Evolutionary conservation across 2,888 invertebrate species (phyloP).

Genomic region (Melolontha melolontha): DNA sequence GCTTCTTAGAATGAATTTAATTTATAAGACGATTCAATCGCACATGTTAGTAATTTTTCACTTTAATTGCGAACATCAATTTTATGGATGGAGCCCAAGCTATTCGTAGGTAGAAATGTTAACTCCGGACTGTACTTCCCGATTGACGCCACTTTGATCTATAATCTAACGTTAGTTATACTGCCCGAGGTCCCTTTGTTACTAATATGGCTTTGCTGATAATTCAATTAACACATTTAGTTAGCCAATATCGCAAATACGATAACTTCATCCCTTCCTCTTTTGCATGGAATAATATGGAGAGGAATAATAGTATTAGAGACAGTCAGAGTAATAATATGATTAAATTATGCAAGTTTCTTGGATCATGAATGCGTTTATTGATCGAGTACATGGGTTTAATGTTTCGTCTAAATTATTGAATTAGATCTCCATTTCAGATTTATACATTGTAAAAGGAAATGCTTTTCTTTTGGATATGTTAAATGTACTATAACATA

Average conservation of each 20-base stretch:
- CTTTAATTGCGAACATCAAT: conserved; percentile 8
- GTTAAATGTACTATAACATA: too few species aligned
- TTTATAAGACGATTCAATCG: too few species aligned
- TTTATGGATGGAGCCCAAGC: not conserved
- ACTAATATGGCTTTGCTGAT: conserved; percentile 20
- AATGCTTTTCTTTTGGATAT: too few species aligned
- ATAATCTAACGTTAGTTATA: conserved; percentile 4
- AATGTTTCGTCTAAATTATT: too few species aligned
- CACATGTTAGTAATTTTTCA: not conserved
- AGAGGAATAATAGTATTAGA: conserved; percentile 6
- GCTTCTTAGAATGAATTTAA: too few species aligned
- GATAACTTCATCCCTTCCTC: conserved; percentile 3
- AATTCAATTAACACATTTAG: conserved; percentile 29
- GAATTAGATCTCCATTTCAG: too few species aligned
- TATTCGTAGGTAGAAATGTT: conserved; percentile 10
- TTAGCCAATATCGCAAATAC: conserved; percentile 23
- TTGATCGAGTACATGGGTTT: too few species aligned
- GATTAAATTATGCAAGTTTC: too few species aligned
- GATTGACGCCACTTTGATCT: conserved; percentile 16
- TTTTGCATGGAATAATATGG: not conserved
- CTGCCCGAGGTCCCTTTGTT: conserved; percentile 11
- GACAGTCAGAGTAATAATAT: not conserved
- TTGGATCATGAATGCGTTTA: too few species aligned
- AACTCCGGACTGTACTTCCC: conserved; percentile 7
- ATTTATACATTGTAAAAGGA: too few species aligned